A percentile compares a stretch with the other conserved stretches of the same genome.
Evolutionary conservation across 2,113 vertebrate species (phyloP).

Genomic region (Alectura lathami): DNA sequence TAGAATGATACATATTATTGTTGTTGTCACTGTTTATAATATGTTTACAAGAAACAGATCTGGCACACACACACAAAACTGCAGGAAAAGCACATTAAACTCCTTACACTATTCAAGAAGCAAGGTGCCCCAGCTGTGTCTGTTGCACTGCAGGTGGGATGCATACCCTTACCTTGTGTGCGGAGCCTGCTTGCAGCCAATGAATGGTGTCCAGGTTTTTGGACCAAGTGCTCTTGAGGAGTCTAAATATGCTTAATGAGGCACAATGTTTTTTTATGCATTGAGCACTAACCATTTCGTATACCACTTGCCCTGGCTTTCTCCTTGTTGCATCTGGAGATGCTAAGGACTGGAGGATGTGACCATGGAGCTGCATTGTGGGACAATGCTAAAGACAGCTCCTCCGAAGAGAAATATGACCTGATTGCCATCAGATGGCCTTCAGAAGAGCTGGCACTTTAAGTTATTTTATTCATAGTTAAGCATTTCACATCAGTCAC

Average conservation of each 20-base stretch:
- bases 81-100: neutral
- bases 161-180: neutral
- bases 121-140: neutral
- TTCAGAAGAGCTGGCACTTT: neutral
- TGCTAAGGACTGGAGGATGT: neutral
- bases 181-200: rapidly evolving
- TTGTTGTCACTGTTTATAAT: neutral
- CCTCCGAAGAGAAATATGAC: neutral
- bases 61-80: neutral
- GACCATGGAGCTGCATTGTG: neutral
- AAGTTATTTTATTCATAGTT: neutral
- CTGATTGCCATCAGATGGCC: neutral
- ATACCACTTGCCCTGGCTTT: neutral
- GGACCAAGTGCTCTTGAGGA: neutral
- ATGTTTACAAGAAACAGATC: neutral
- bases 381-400: neutral
- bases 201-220: neutral
- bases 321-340: neutral
- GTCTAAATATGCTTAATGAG: neutral
- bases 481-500: constrained; percentile 31
- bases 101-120: neutral
- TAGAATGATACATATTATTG: neutral
- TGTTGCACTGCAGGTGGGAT: neutral
- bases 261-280: neutral
- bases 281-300: neutral